Evolutionary conservation across 1,140 invertebrate species (phyloP), one percentile per base, ranked within the genome.

Genomic region (Platorchestia sp.): DNA sequence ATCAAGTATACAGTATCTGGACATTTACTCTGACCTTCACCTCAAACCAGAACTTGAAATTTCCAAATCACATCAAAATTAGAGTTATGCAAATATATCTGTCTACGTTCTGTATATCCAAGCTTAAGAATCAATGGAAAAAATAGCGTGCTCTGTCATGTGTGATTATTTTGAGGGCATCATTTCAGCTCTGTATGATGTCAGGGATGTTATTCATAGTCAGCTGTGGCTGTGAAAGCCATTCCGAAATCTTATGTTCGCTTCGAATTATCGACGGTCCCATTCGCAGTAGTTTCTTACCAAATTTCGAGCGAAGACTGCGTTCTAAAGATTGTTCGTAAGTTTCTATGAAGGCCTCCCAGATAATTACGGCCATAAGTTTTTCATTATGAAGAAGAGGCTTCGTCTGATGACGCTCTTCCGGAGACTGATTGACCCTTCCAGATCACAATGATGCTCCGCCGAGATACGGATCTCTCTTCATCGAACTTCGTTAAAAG

Each of bases 341-440:
- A 75, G 59, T 75, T 75, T 75, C 59, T 75, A 75, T 75, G 59
- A 75, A 36, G 27, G 59, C 59, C 59, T 75, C 10, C 59, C 59
- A 36, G 59, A 75, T 75, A 75, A 75, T 75, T 75, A 75, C 36
- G 59, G 59, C 59, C 59, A 75, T 75, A 75, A 75, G 59, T 75
- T 75, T 75, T 75, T 75, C 59, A 75, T 75, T 75, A 75, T 75
- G 59, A 75, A 75, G 59, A 75, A 75, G 59, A 75, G 59, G 59
- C 59, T 75, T 19, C 10, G 59, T 75, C 59, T 75, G 59, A 75
- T 75, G 59, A 75, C 59, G 59, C 59, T 75, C 59, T 75, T 75
- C 59, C 59, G 27, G 59, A 75, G 59, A 75, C 59, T 75, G 59
- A 75, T 75, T 75, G 59, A 75, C 59, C 59, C 59, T 36, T 75